These are phyloP conservation scores for Litoditis marina DNA, from an alignment of 2,888 invertebrate genomes.

Conservation along the genomic window DNA sequence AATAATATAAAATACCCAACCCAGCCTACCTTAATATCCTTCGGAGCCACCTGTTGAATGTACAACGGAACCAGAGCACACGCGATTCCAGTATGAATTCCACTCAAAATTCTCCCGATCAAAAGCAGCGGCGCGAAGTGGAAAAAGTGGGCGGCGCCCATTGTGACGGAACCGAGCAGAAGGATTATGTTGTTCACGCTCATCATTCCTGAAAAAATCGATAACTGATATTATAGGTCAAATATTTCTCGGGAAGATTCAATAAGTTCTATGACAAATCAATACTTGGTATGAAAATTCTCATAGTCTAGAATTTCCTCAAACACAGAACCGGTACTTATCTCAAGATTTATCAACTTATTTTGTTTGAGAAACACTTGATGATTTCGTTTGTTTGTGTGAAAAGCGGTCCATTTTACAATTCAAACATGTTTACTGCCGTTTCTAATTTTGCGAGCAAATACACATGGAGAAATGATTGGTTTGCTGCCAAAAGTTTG, in stretches of 20 bases:
- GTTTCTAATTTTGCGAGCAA: background rate
- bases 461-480: background rate
- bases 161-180: slow-evolving; percentile 22
- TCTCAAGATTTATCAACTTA: too few species aligned
- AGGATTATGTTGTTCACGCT: slow-evolving; percentile 27
- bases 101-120: slow-evolving; percentile 35
- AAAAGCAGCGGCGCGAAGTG: slow-evolving; percentile 35
- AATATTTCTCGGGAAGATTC: too few species aligned
- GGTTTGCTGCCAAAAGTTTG: too few species aligned
- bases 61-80: slow-evolving; percentile 51
- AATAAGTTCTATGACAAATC: too few species aligned
- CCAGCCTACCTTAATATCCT: slow-evolving; percentile 50
- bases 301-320: too few species aligned
- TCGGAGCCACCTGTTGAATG: slow-evolving; percentile 52
- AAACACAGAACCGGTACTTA: too few species aligned
- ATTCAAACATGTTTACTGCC: background rate
- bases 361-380: background rate
- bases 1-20: background rate
- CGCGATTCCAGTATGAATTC: slow-evolving; percentile 44
- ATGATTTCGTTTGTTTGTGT: background rate
- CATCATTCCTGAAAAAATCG: slow-evolving; percentile 28
- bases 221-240: too few species aligned
- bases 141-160: slow-evolving; percentile 28
- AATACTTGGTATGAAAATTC: too few species aligned
- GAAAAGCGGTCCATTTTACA: background rate